phyloP scores from a whole-genome alignment of 2,888 invertebrate species.

The Chymomyza caudatula region DNA sequence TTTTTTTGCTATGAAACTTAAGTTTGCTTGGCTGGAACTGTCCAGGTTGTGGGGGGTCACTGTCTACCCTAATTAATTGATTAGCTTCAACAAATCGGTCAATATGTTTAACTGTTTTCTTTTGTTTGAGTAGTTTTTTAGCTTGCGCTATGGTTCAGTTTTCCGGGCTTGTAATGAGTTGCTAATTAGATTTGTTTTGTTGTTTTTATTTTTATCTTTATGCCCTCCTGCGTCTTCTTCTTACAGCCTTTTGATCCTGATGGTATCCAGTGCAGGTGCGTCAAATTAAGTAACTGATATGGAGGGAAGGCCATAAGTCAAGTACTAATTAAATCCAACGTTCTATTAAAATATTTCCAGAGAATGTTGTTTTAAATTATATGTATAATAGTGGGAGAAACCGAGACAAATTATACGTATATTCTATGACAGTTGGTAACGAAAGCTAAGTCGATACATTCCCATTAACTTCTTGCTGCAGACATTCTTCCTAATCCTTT shows the following conservation, averaged over 20 bases:
- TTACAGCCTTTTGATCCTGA: no score
- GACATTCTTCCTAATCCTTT: no score
- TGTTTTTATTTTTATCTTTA: slow-evolving; percentile 27
- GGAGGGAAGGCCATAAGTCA: no score
- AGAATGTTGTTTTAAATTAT: no score
- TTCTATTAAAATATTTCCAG: no score
- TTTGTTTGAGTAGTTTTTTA: slow-evolving; percentile 37
- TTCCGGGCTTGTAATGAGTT: slow-evolving; percentile 64
- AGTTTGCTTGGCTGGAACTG: slow-evolving; percentile 1
- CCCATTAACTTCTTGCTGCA: no score
- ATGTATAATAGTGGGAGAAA: no score
- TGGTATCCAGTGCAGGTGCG: neutral
- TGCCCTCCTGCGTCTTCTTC: neutral
- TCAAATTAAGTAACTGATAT: no score
- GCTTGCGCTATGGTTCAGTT: slow-evolving; percentile 17
- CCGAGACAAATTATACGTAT: no score
- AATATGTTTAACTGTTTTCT: slow-evolving; percentile 62
- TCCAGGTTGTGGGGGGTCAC: neutral
- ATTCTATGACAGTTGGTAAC: no score
- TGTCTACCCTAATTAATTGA: slow-evolving; percentile 74
- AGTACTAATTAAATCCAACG: no score
- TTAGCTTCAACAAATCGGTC: slow-evolving; percentile 77
- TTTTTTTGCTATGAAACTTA: slow-evolving; percentile 45
- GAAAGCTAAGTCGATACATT: no score
- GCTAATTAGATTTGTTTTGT: slow-evolving; percentile 74